Evolutionary conservation across 1,140 invertebrate genomes (phyloP).

Genomic region (Liolophura sinensis): DNA sequence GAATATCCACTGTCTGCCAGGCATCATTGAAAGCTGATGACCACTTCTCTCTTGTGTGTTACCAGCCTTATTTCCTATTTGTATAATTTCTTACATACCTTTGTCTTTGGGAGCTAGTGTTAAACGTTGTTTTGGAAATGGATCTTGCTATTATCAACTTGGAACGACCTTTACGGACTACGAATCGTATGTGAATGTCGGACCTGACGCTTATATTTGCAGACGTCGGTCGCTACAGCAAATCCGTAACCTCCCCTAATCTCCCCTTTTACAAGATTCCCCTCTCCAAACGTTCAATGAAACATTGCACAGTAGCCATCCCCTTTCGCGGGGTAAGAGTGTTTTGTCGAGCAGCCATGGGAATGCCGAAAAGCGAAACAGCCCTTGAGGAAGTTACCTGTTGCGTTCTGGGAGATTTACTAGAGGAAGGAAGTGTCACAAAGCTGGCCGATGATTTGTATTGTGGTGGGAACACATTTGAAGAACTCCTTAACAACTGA

Average conservation of each 20-base stretch:
- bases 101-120: too few relatives aligned
- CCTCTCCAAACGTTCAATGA: slow-evolving; percentile 19
- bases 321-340: slow-evolving; percentile 25
- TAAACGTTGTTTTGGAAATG: too few relatives aligned
- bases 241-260: slow-evolving; percentile 26
- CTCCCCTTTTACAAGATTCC: slow-evolving; percentile 30
- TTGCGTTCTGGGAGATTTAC: slow-evolving; percentile 23
- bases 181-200: too few relatives aligned
- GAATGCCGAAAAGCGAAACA: slow-evolving; percentile 28
- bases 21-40: too few relatives aligned
- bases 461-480: slow-evolving; percentile 12
- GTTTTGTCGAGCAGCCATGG: slow-evolving; percentile 26
- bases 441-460: slow-evolving; percentile 21
- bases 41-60: too few relatives aligned
- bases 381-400: slow-evolving; percentile 32
- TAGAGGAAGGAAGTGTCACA: slow-evolving; percentile 25
- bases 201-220: too few relatives aligned
- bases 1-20: too few relatives aligned
- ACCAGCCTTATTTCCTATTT: too few relatives aligned
- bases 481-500: slow-evolving; percentile 12
- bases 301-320: slow-evolving; percentile 24
- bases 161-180: too few relatives aligned
- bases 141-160: too few relatives aligned
- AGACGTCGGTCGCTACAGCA: slow-evolving; percentile 27
- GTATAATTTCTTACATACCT: too few relatives aligned